A percentile compares a stretch with the other conserved stretches of the same genome.
Evolutionary conservation across 1,140 invertebrate genomes (phyloP).

Genomic region (Propsilocerus akamusi): DNA sequence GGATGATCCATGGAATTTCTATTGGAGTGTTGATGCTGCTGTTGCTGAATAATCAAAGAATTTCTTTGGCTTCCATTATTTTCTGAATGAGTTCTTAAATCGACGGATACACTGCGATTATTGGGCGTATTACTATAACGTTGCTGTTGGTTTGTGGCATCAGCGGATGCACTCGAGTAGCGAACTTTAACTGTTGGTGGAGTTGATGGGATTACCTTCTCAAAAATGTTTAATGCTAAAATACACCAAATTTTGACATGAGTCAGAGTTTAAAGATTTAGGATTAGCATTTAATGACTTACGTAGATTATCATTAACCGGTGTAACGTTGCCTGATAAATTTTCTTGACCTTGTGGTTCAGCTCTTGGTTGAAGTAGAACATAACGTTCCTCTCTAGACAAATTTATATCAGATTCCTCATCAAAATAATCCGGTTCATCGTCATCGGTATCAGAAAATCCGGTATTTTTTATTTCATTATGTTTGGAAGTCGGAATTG

Average conservation of each 20-base stretch:
- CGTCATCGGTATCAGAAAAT: not conserved
- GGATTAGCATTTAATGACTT: not conserved
- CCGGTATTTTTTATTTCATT: not conserved
- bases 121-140: conserved; percentile 1
- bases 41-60: conserved; percentile 8
- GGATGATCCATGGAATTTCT: conserved; percentile 47
- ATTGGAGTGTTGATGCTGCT: conserved; percentile 30
- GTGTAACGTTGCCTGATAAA: conserved; percentile 28
- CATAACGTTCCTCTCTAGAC: conserved; percentile 67
- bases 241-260: too few species aligned
- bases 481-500: not conserved
- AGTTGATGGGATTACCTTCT: not conserved
- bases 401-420: conserved; percentile 67
- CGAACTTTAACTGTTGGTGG: not conserved
- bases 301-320: conserved; percentile 24
- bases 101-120: conserved; percentile 7
- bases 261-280: too few species aligned
- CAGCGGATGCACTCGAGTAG: conserved; percentile 5
- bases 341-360: conserved; percentile 86
- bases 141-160: conserved; percentile 2
- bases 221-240: not conserved
- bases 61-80: conserved; percentile 2
- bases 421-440: not conserved
- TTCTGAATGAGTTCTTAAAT: not conserved
- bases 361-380: conserved; percentile 66